These are phyloP conservation scores for Araneus ventricosus DNA, from an alignment of 1,140 invertebrate species.

Conservation along the genomic window DNA sequence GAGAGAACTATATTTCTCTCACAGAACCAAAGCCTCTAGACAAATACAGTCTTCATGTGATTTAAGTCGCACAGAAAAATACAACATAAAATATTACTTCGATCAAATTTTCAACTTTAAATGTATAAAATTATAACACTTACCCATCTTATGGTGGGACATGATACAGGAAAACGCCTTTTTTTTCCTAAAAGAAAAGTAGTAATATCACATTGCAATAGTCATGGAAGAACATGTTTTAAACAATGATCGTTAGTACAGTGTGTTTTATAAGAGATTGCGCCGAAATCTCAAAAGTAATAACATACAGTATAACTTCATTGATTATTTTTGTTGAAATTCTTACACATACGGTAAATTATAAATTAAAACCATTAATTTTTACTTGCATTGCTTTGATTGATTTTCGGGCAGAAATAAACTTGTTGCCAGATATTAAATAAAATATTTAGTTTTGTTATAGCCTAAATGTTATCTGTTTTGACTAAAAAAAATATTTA, in stretches of 20 bases:
- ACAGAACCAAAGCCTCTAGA: no score
- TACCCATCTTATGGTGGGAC: conserved; percentile 72
- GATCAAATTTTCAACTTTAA: neutral
- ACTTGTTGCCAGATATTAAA: neutral
- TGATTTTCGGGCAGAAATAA: conserved; percentile 30
- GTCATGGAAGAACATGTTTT: neutral
- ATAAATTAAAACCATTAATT: conserved; percentile 4
- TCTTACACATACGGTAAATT: neutral
- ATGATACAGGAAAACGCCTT: conserved; percentile 59
- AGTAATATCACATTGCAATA: neutral
- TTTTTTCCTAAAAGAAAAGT: neutral
- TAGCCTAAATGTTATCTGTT: neutral
- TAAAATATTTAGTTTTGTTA: neutral
- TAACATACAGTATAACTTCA: neutral
- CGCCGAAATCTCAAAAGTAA: neutral
- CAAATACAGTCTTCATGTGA: no score
- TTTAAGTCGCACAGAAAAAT: no score
- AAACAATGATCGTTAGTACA: neutral
- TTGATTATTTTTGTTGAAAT: neutral
- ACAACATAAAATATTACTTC: no score
- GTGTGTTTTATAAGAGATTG: neutral
- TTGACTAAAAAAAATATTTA: no score
- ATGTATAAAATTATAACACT: neutral
- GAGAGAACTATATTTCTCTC: no score
- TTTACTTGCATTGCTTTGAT: conserved; percentile 20